Conservation (phyloP, 2,113 vertebrate genomes). For the Gopherus evgoodei region DNA sequence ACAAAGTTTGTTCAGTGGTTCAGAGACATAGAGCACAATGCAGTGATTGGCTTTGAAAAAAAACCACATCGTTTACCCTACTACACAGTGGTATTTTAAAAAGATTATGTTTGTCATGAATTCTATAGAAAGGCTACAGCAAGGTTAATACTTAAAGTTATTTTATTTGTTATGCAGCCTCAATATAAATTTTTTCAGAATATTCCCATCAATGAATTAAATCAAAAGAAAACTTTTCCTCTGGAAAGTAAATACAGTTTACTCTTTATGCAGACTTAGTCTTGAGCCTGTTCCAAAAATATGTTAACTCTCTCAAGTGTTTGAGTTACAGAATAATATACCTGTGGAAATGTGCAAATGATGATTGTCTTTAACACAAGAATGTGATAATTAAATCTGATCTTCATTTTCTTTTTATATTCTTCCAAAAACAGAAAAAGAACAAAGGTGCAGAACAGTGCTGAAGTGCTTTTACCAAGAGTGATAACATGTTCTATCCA, state of each 20-base stretch:
- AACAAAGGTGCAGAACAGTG: background rate
- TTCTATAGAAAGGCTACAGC: accelerated
- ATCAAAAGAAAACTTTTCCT: background rate
- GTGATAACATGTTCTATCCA: background rate
- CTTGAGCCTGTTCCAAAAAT: background rate
- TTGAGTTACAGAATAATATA: conserved; percentile 19
- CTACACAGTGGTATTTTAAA: background rate
- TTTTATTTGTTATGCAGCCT: background rate
- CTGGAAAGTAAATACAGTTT: background rate
- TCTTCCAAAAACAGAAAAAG: conserved; percentile 2
- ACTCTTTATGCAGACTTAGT: background rate
- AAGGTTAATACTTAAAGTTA: background rate
- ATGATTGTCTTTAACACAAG: background rate
- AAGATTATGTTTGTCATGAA: background rate
- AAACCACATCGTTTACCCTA: background rate
- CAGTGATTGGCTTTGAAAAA: background rate
- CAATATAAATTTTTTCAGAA: background rate
- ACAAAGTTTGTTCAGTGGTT: background rate
- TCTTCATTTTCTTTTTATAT: conserved; percentile 22
- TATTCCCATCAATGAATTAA: background rate
- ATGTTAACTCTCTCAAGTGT: background rate
- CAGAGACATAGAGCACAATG: background rate
- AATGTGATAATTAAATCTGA: conserved; percentile 41
- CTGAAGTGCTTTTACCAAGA: background rate
- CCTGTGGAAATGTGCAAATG: background rate